These are phyloP conservation scores for Sphecodes monilicornis DNA, from an alignment of 2,888 invertebrate genomes.

Conservation along the genomic window DNA sequence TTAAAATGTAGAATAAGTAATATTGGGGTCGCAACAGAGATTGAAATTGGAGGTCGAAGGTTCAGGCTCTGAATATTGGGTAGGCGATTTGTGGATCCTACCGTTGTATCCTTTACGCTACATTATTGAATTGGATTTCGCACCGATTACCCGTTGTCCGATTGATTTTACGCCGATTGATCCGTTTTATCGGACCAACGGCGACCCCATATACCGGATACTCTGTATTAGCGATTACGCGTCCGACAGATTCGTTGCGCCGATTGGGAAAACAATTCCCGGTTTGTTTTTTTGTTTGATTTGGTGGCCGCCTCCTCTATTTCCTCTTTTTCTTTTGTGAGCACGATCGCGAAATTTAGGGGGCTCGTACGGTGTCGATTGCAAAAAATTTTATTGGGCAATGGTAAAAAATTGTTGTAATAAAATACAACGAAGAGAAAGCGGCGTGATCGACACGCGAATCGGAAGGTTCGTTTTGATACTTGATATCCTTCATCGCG, in stretches of 20 bases:
- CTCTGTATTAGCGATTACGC: conserved; percentile 25
- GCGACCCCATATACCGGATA: not conserved
- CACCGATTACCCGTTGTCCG: conserved; percentile 40
- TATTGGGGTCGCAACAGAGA: conserved; percentile 28
- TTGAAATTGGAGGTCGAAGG: conserved; percentile 40
- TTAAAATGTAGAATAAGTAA: conserved; percentile 37
- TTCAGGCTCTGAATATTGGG: conserved; percentile 31
- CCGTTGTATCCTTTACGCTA: conserved; percentile 33
- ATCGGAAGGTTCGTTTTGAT: not conserved
- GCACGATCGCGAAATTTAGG: not conserved
- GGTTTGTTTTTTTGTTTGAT: conserved; percentile 7
- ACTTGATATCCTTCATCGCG: not conserved
- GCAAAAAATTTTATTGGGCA: not conserved
- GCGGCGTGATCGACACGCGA: not conserved
- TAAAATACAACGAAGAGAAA: not conserved
- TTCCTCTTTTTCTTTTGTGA: not conserved
- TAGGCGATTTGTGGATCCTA: conserved; percentile 4
- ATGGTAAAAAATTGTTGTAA: not conserved
- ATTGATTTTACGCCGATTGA: conserved; percentile 50
- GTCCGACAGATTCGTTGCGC: conserved; percentile 8
- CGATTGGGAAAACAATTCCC: conserved; percentile 6
- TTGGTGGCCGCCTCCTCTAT: not conserved
- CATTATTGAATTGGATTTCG: conserved; percentile 47
- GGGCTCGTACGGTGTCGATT: not conserved
- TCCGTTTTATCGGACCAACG: conserved; percentile 26